Evolutionary conservation across 2,888 invertebrate genomes (phyloP).

Genomic region (Pomacea canaliculata): DNA sequence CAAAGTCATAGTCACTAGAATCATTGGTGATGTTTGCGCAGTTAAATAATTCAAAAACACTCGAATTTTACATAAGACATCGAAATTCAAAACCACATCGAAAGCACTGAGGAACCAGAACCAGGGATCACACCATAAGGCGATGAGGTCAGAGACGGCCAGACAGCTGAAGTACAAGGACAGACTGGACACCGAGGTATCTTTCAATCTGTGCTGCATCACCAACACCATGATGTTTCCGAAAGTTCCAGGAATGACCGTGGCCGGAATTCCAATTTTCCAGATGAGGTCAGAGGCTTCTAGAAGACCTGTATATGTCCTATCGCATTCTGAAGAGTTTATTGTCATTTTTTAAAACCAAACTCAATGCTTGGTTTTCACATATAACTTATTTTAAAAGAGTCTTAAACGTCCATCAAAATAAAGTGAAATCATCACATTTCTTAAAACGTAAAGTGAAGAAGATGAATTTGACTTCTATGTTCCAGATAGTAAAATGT

Average conservation of each 20-base stretch:
- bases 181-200: neutral
- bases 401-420: too few species aligned
- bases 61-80: constrained; percentile 23
- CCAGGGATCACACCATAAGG: constrained; percentile 26
- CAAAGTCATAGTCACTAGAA: constrained; percentile 27
- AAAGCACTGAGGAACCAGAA: constrained; percentile 13
- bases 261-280: neutral
- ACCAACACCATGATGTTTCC: constrained; percentile 15
- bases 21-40: constrained; percentile 22
- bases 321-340: too few species aligned
- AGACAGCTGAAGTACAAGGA: constrained; percentile 27
- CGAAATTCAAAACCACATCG: constrained; percentile 1
- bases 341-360: too few species aligned
- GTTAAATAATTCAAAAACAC: constrained; percentile 9
- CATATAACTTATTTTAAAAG: too few species aligned
- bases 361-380: too few species aligned
- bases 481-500: too few species aligned
- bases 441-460: too few species aligned
- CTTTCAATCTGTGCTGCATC: neutral
- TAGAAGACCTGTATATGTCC: neutral
- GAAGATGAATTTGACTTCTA: too few species aligned
- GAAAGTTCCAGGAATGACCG: neutral
- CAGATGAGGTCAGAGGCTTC: neutral
- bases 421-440: too few species aligned
- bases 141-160: constrained; percentile 28